Base-by-base conservation (phyloP, 2,888 invertebrate genomes). In the Hartigia nigra region DNA sequence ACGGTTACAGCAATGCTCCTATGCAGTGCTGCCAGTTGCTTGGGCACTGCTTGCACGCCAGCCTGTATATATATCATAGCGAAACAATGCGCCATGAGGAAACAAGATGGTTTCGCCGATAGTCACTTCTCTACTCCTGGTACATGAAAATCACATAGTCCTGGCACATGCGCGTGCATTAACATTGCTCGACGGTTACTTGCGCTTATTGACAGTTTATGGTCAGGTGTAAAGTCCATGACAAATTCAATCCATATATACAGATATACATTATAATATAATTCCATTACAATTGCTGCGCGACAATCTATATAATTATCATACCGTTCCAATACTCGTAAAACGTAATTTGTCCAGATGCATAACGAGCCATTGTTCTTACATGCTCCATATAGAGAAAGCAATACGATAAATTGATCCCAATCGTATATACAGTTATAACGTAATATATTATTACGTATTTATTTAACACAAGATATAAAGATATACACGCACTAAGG, bases 11-110 rank as follows among this genome's bases (percentile, higher is more conserved):
- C 55, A 55, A 55, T 55, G 55, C 55, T 55, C 55, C 55, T 55
- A 9, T 23, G 55, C 55, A 55, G 23, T 55, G 55, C 55, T 55
- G 55, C 55, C 55, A 55, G 23, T 55, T 55, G 55, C 9, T 23
- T 55, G 23, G 55, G 23, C 23, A 55, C 2, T 55, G 55, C 9
- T 55, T 14, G 55, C 31, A 34, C 31, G 72, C 31, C 34, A 14
- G 72, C 31, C 14, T 31, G 1, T 72, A 12, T 72, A 34, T 72
- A 31, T 72, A 31, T 32, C 23, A 9, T 34, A 34, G 31, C 12
- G 79, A 80, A 81, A 84, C 84, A 82, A 85, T 78, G 74, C 78
- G 84, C 78, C 81, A 84, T 81, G 80, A 83, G 82, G 81, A 84
- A 84, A 84, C 79, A 79, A 81, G 84, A 84, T 84, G 76, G 74